These are phyloP conservation scores for Zeus faber DNA, from an alignment of 2,113 vertebrate species.

Conservation along the genomic window DNA sequence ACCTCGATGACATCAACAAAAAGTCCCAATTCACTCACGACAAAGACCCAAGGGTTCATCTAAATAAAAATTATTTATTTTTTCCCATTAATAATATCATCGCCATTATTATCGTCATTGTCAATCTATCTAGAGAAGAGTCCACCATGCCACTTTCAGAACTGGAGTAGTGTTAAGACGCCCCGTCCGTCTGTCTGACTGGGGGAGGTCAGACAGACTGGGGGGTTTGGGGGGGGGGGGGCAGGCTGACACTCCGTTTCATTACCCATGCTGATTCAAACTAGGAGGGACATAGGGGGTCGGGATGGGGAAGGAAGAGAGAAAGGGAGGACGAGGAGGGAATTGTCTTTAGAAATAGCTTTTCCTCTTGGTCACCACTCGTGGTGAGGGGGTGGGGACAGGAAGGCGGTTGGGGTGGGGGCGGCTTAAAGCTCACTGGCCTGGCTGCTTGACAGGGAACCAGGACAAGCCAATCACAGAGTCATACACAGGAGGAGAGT, in stretches of 20 bases:
- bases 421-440: constrained; percentile 70
- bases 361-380: constrained; percentile 52
- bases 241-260: constrained; percentile 33
- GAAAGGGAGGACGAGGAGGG: constrained; percentile 14
- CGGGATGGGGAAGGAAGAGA: constrained; percentile 13
- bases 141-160: constrained; percentile 76
- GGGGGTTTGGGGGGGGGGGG: constrained; percentile 31
- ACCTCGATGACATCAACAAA: too few species aligned
- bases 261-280: too few species aligned
- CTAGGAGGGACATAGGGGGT: constrained; percentile 3
- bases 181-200: constrained; percentile 54
- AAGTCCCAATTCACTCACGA: constrained; percentile 18
- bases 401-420: neutral
- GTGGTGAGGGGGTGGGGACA: constrained; percentile 22
- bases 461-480: constrained; percentile 64
- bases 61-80: constrained; percentile 85
- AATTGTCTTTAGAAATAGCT: constrained; percentile 39
- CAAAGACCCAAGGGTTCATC: constrained; percentile 42
- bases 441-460: constrained; percentile 55
- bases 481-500: constrained; percentile 63
- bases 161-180: constrained; percentile 70
- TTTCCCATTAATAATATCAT: constrained; percentile 71
- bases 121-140: constrained; percentile 75
- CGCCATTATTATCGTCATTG: constrained; percentile 44
- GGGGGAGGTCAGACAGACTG: neutral